Conservation (phyloP, 2,113 vertebrate genomes). For the Xiphophorus couchianus region DNA sequence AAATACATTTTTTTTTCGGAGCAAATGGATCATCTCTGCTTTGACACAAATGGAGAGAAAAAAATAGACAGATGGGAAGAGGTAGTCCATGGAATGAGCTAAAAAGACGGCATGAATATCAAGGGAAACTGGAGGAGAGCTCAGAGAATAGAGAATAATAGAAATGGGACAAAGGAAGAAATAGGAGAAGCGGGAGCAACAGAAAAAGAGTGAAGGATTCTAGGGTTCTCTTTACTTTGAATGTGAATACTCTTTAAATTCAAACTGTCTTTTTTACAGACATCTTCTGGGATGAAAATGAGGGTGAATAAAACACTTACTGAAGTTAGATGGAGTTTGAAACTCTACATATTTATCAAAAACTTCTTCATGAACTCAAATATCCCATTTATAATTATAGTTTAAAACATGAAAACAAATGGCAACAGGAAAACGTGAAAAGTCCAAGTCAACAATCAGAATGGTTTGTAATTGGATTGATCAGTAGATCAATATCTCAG, state of each 20-base stretch:
- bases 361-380: not conserved
- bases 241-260: constrained; percentile 34
- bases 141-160: constrained; percentile 32
- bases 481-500: too few species aligned
- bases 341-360: not conserved
- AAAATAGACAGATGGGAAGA: constrained; percentile 6
- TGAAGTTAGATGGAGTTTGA: not conserved
- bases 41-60: constrained; percentile 21
- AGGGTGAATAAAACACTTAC: too few species aligned
- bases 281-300: constrained; percentile 4
- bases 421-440: not conserved
- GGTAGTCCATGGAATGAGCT: constrained; percentile 14
- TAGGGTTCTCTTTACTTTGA: constrained; percentile 29
- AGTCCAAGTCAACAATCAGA: too few species aligned
- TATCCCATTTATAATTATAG: not conserved
- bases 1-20: not conserved
- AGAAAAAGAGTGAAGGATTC: constrained; percentile 25
- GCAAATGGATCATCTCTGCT: constrained; percentile 26
- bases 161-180: constrained; percentile 50
- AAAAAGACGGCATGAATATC: constrained; percentile 38
- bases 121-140: constrained; percentile 49
- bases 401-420: not conserved
- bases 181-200: constrained; percentile 29
- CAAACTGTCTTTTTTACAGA: constrained; percentile 8
- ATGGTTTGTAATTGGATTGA: too few species aligned